phyloP scores from a whole-genome alignment of 1,140 invertebrate genomes.

The Conus ventricosus region DNA sequence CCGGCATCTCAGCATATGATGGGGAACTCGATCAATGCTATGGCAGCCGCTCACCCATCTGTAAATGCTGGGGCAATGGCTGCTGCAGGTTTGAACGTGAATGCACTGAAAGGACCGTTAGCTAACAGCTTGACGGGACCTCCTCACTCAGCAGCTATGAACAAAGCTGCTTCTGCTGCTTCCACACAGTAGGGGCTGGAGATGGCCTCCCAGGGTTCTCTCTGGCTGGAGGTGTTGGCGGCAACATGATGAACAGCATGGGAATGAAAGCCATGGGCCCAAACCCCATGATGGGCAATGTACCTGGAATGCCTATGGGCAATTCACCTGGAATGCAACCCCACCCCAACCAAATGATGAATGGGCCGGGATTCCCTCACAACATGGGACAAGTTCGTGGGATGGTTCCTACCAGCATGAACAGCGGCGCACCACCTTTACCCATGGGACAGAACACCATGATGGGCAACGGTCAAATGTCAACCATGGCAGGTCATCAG shows the following conservation, averaged over 20 bases:
- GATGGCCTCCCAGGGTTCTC: conserved; percentile 38
- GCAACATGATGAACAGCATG: conserved; percentile 41
- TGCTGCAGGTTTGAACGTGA: conserved; percentile 53
- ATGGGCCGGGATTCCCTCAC: conserved; percentile 68
- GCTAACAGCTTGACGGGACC: conserved; percentile 26
- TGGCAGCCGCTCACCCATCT: conserved; percentile 63
- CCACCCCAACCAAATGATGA: conserved; percentile 67
- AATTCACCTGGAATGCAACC: conserved; percentile 42
- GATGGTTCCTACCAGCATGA: conserved; percentile 45
- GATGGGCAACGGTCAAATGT: conserved; percentile 52
- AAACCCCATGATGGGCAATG: conserved; percentile 43
- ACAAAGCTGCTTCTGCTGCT: conserved; percentile 33
- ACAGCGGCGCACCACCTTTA: conserved; percentile 49
- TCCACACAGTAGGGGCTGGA: conserved; percentile 33
- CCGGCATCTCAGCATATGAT: conserved; percentile 52
- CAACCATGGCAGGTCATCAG: conserved; percentile 54
- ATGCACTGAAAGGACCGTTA: conserved; percentile 37
- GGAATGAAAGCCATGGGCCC: conserved; percentile 41
- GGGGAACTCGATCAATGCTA: conserved; percentile 48
- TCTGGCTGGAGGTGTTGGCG: conserved; percentile 24
- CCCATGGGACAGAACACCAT: conserved; percentile 57
- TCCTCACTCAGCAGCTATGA: conserved; percentile 19
- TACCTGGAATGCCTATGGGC: conserved; percentile 43
- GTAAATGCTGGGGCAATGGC: conserved; percentile 61
- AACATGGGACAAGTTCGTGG: conserved; percentile 62